These are phyloP conservation scores for Periophthalmus magnuspinnatus DNA, from an alignment of 2,797 vertebrate species.

Conservation along the genomic window DNA sequence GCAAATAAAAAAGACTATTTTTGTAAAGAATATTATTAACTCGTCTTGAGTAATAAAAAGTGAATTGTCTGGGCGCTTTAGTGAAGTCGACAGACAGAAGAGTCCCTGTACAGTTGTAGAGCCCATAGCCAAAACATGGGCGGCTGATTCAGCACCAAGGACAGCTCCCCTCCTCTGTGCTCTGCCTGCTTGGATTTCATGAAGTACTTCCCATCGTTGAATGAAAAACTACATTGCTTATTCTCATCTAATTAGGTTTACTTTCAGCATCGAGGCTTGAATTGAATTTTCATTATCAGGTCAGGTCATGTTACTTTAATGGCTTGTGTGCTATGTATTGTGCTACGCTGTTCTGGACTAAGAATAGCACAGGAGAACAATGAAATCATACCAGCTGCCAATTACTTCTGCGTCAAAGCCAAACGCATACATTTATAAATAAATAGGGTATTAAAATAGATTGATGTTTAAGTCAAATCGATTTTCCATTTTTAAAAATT, in stretches of 20 bases:
- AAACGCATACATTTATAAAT: slow-evolving; percentile 14
- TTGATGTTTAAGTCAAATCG: slow-evolving; percentile 2
- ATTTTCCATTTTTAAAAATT: not conserved
- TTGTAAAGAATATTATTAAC: too few species aligned
- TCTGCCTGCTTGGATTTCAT: not conserved
- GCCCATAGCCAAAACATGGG: slow-evolving; percentile 29
- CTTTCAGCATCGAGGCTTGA: slow-evolving; percentile 23
- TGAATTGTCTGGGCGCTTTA: slow-evolving; percentile 6
- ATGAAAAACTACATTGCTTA: slow-evolving; percentile 20
- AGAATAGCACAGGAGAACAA: slow-evolving; percentile 49
- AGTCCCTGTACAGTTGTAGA: slow-evolving; percentile 24
- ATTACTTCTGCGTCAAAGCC: slow-evolving; percentile 18
- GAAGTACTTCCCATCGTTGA: slow-evolving; percentile 31
- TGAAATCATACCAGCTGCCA: slow-evolving; percentile 30
- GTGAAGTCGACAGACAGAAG: slow-evolving; percentile 17
- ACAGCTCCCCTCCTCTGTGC: slow-evolving; percentile 47
- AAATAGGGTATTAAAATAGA: not conserved
- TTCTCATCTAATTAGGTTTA: slow-evolving; percentile 11
- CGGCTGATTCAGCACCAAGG: slow-evolving; percentile 71
- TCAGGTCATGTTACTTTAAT: slow-evolving; percentile 25
- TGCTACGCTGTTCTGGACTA: slow-evolving; percentile 30
- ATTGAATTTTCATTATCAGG: slow-evolving; percentile 19
- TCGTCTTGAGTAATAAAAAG: not conserved
- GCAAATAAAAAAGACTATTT: too few species aligned
- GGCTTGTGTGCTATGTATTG: slow-evolving; percentile 23